Conservation (phyloP, 2,797 vertebrate species). For the Glossophaga mutica region DNA sequence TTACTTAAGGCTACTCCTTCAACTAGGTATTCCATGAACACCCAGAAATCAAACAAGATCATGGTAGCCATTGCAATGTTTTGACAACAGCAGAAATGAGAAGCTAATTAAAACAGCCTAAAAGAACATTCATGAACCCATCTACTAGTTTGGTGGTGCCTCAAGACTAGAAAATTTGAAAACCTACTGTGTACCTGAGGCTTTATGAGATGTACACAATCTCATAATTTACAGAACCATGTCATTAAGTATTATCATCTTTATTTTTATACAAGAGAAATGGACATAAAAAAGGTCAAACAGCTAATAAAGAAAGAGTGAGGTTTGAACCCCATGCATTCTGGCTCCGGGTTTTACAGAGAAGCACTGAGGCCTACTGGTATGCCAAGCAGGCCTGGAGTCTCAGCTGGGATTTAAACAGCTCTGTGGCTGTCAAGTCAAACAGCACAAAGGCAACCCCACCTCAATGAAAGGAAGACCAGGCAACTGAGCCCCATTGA, state of each 20-base stretch:
- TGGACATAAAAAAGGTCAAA: neutral
- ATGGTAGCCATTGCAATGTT: neutral
- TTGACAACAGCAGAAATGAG: neutral
- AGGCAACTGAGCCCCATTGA: slow-evolving; percentile 60
- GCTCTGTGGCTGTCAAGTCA: slow-evolving; percentile 66
- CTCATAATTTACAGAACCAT: neutral
- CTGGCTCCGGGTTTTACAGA: slow-evolving; percentile 21
- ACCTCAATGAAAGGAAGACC: slow-evolving; percentile 43
- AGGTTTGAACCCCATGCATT: neutral
- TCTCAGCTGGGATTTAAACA: slow-evolving; percentile 66
- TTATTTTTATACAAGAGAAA: neutral
- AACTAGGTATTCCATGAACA: neutral
- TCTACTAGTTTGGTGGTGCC: neutral
- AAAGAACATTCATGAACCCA: neutral
- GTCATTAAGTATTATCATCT: neutral
- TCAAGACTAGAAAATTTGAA: neutral
- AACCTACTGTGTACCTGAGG: fast-evolving
- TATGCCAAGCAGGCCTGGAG: slow-evolving; percentile 54
- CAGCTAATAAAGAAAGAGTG: neutral
- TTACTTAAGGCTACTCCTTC: neutral
- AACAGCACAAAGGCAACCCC: slow-evolving; percentile 74
- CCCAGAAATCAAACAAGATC: neutral
- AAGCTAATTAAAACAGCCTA: neutral
- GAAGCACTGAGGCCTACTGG: neutral
- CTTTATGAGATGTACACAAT: neutral